Evolutionary conservation across 2,113 vertebrate species (phyloP), one percentile per base, ranked within the genome.

Genomic region (Gorsachius goisagi): DNA sequence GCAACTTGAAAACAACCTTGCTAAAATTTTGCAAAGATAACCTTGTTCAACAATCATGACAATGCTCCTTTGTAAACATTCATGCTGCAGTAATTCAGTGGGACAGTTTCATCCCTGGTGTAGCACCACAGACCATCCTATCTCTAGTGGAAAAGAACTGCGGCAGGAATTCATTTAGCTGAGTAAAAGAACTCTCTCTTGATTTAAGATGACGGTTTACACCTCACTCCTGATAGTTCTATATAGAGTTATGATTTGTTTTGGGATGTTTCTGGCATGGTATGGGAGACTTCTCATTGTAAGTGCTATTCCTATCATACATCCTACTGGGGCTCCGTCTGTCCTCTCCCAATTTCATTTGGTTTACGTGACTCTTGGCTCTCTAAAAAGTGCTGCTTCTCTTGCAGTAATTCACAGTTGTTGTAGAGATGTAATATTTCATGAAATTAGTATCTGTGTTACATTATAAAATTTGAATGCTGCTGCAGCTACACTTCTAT

Each of bases 401-500:
- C 53, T 90, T 35, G 32, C 39, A 64, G 72, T 76, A 90, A 88
- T 66, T 93, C 55, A 72, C 27, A 66, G 55, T 32, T 78, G 59
- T 83, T 73, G 30, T 30, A 95, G 62, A 85, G 37, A 91, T 72
- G 62, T 62, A 93, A 21, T 85, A 82, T 53, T 95, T 94, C 39
- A 78, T 66, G 39, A 91, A 89, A 77, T 68, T 52, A 63, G 41
- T 91, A 80, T 94, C 92, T 96, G 81, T 75, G 58, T 94, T 93
- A 75, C 64, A 77, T 90, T 94, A 95, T 58, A 66, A 89, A 88
- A 90, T 86, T 55, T 75, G 62, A 96, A 90, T 5, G 3, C 55
- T 85, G 72, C 92, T 86, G 80, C 73, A 97, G 79, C 81, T 90
- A 93, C 49, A 33, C 50, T 94, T 90, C 63, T 60, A 75, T 91